These are phyloP conservation scores for Sminthurides bifidus DNA, from an alignment of 1,140 invertebrate genomes.

Conservation along the genomic window DNA sequence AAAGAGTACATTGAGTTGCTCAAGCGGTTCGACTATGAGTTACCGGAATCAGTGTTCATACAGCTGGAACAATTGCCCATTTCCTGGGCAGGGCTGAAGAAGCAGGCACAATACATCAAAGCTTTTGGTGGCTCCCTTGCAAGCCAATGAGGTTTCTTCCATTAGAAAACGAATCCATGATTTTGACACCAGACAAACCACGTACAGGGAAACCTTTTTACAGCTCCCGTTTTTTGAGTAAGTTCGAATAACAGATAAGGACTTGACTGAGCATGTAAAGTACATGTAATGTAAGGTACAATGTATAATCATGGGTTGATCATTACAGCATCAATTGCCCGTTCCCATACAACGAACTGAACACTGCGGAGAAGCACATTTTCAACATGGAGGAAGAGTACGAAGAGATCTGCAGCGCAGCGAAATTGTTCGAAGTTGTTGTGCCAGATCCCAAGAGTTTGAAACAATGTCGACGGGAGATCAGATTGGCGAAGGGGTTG, in stretches of 20 bases:
- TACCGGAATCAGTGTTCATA: slow-evolving; percentile 66
- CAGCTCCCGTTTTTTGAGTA: slow-evolving; percentile 43
- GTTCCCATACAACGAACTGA: slow-evolving; percentile 62
- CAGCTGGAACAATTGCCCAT: slow-evolving; percentile 75
- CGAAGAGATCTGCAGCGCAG: slow-evolving; percentile 70
- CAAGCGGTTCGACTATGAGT: slow-evolving; percentile 58
- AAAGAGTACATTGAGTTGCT: slow-evolving; percentile 62
- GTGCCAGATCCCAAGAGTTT: slow-evolving; percentile 86
- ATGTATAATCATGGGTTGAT: too few species aligned
- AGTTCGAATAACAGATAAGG: neutral
- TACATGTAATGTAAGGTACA: neutral
- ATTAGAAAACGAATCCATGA: slow-evolving; percentile 71
- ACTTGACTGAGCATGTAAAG: neutral
- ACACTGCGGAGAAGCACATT: slow-evolving; percentile 66
- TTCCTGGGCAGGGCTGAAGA: slow-evolving; percentile 90
- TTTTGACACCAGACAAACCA: slow-evolving; percentile 71
- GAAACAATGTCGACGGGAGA: slow-evolving; percentile 80
- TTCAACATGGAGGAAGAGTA: slow-evolving; percentile 68
- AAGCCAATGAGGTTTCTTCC: slow-evolving; percentile 80
- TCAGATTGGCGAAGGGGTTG: slow-evolving; percentile 57
- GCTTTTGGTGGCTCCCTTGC: slow-evolving; percentile 84
- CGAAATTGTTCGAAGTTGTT: slow-evolving; percentile 83
- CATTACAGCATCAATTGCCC: slow-evolving; percentile 59
- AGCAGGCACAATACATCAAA: slow-evolving; percentile 78
- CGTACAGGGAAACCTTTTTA: slow-evolving; percentile 59